Evolutionary conservation across 2,113 vertebrate species (phyloP), one percentile per base, ranked within the genome.

Genomic region (Semnopithecus entellus): DNA sequence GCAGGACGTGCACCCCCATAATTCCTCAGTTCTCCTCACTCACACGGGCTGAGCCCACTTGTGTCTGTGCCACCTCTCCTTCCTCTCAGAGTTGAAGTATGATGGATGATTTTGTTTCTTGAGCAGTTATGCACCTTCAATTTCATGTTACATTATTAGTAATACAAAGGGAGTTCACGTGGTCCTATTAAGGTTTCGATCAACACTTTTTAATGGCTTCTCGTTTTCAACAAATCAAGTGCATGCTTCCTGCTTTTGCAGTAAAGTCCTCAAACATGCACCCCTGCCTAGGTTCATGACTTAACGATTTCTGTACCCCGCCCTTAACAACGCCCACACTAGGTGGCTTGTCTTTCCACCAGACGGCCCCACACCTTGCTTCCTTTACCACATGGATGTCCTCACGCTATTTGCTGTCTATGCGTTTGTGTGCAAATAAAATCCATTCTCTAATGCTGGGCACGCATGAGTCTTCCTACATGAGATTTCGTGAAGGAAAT

Each of bases 61-160:
- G 16, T 97, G 95, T 22, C 93, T 2, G 45, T 70, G 59, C 64
- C 3, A 16, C 75, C 78, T 45, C 97, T 90, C 48, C 80, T 48
- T 85, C 86, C 88, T 97, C n/a, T 92, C 95, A 50, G 88, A 97
- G 97, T 96, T 95, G 94, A 81, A 96, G 96, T 95, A 81, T 72
- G 94, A 38, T 88, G 96, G 94, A 92, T 93, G 92, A 92, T 97
- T 97, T 92, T 95, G 57, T 97, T 92, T 95, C 92, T 89, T 96
- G 55, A 97, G 95, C 95, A 94, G 78, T 97, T 97, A 98, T 98
- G 98, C 98, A 98, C 98, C 98, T 98, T 98, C 94, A 88, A 96
- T 94, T 98, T 88, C 97, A 98, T 88, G 95, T 96, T 94, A 96
- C 94, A 94, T 96, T 96, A 93, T 91, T 93, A 95, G 86, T 91